A percentile compares a stretch with the other conserved stretches of the same genome.
These are phyloP conservation scores for Limosa lapponica DNA, from an alignment of 2,797 vertebrate species.

Conservation along the genomic window DNA sequence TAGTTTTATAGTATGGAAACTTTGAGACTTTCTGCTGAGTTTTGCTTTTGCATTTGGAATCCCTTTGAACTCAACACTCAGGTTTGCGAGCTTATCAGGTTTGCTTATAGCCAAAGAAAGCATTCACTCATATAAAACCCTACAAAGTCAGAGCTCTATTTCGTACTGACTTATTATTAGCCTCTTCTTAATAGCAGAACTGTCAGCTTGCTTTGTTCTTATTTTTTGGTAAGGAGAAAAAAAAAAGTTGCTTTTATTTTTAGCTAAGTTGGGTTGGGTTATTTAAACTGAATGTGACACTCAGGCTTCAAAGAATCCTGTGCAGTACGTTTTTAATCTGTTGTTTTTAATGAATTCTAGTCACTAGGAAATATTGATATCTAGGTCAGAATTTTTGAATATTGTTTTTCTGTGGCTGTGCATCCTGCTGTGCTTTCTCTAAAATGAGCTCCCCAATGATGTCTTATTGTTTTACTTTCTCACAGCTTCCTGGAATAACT, in stretches of 20 bases:
- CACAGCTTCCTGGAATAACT: background rate
- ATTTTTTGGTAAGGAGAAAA: background rate
- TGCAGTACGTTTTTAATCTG: conserved; percentile 30
- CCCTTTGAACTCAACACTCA: background rate
- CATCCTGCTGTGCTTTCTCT: conserved; percentile 23
- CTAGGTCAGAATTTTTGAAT: conserved; percentile 58
- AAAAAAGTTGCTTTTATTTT: conserved; percentile 11
- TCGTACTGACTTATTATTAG: background rate
- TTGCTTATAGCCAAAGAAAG: background rate
- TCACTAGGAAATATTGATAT: conserved; percentile 44
- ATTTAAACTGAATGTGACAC: conserved; percentile 31
- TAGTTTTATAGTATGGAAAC: background rate
- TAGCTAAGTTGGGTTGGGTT: background rate
- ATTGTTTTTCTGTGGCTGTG: background rate
- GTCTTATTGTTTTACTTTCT: background rate
- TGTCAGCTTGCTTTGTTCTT: background rate
- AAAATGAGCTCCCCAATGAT: conserved; percentile 46
- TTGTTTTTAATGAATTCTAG: conserved; percentile 52
- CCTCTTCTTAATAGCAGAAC: background rate
- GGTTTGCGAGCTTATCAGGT: background rate
- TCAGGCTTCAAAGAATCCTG: conserved; percentile 39
- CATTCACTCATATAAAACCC: background rate
- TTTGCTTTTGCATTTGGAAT: conserved; percentile 2
- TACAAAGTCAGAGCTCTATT: background rate
- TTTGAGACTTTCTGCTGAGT: background rate